Evolutionary conservation across 1,140 invertebrate genomes (phyloP), one percentile per base, ranked within the genome.

Genomic region (Heliconius hewitsoni): DNA sequence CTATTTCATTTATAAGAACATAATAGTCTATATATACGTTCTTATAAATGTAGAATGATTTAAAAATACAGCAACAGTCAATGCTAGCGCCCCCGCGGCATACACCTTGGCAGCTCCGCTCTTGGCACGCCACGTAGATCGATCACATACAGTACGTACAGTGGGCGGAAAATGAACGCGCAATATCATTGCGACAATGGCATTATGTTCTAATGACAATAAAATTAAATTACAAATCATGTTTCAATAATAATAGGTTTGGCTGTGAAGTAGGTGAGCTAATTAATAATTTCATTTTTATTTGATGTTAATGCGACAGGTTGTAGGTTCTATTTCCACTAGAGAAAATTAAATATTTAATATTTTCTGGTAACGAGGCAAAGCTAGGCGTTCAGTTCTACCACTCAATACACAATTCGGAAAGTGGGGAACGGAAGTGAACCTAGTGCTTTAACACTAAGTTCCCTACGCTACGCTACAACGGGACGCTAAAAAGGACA

Each of bases 51-150:
- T 66, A 23, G 27, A 57, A 60, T 73, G 50, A 74, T 80, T 76
- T 81, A 83, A 81, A 85, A 83, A 83, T 83, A 83, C 73, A 81
- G 70, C 70, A 50, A 76, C 60, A 82, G 82, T 85, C 84, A 83
- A 83, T 82, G 84, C 52, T 81, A 81, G 81, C 83, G 83, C 80
- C 81, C 79, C 79, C 79, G 81, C 83, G 77, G 74, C 73, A 71
- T 72, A 78, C 79, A 82, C 84, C 83, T 84, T 86, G 84, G 81
- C 82, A 85, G 50, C 71, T 34, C 70, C 72, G 79, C 77, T 73
- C 83, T 84, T 86, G 84, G 84, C 81, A 83, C 73, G 70, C 73
- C 77, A 76, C 70, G 66, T 70, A 30, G 57, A 72, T 74, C 78
- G 79, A 78, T 76, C 79, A 82, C 73, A 73, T 81, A 52, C 73